These are phyloP conservation scores for Calameuta idolon DNA, from an alignment of 2,888 invertebrate genomes.

Conservation along the genomic window DNA sequence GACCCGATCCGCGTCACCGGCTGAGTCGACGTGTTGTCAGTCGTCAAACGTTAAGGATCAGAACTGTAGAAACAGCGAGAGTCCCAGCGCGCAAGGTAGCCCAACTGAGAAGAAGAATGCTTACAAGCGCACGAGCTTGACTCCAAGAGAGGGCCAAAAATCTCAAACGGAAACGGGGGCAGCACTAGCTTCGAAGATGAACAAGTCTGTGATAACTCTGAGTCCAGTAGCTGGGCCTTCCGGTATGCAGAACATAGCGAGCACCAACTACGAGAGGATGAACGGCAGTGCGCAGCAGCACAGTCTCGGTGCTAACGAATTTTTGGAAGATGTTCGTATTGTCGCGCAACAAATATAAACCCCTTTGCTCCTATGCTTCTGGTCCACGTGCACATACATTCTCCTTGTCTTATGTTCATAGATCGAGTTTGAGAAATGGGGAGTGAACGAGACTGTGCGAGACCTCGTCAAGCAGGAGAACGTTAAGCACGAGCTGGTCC, in stretches of 20 bases:
- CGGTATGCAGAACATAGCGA: conserved; percentile 15
- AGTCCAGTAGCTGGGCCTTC: background rate
- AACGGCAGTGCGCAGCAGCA: conserved; percentile 59
- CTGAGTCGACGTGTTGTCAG: background rate
- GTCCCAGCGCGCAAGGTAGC: background rate
- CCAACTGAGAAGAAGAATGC: background rate
- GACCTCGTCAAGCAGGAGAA: conserved; percentile 60
- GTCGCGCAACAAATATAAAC: background rate
- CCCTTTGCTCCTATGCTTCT: background rate
- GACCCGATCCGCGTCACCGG: background rate
- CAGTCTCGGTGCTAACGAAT: conserved; percentile 60
- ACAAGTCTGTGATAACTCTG: background rate
- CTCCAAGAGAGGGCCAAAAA: background rate
- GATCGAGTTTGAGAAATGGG: conserved; percentile 61
- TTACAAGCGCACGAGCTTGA: background rate
- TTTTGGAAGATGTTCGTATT: conserved; percentile 53
- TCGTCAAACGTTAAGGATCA: background rate
- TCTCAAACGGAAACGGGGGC: background rate
- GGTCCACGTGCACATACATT: background rate
- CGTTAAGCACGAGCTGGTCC: conserved; percentile 56
- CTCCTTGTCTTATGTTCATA: conserved; percentile 23
- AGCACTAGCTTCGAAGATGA: background rate
- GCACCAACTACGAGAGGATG: conserved; percentile 30
- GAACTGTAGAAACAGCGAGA: background rate
- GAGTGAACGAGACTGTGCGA: conserved; percentile 55